Base-by-base conservation (phyloP, 2,888 invertebrate genomes). In the Cantharis nigra region DNA sequence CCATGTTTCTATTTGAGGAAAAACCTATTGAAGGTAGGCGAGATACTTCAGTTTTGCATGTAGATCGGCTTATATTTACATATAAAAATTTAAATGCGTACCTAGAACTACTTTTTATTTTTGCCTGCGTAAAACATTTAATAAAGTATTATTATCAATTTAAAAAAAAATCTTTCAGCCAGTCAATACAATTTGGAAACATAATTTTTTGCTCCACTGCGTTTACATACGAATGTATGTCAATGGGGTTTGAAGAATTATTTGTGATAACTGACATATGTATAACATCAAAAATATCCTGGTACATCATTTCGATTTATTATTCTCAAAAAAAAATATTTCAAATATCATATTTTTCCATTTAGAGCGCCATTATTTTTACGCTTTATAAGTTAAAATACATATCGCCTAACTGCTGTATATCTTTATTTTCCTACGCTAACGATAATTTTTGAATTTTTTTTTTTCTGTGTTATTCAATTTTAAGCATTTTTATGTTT, bases 1-100 rank as follows among this genome's bases (percentile, higher is more conserved):
- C 95, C 28, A 91, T 96, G 76, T 91, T 96, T 81, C 90, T 96
- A 2, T 96, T 96, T 84, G 95, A 96, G 88, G 94, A 96, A 83
- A 94, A 92, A 85, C 91, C 92, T 77, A 92, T 96, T 78, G 93
- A 96, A 91, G 94, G 95, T 93, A 87, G 84, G 62, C 64, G 26
- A 49, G 49, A 7, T 49, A 49, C 49, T 49, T n/a, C 1, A n/a
- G 49, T 49, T 49, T 49, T 49, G 49, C 49, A 49, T 49, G 49
- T n/a, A 49, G n/a, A 49, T 49, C 5, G 49, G 9, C n/a, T n/a
- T n/a, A n/a, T n/a, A n/a, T 49, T 49, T 49, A n/a, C 49, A 49
- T 49, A 30, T 9, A n/a, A n/a, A 49, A n/a, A 7, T n/a, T 49
- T 49, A n/a, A 33, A 13, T n/a, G n/a, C n/a, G 0, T 4, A 2